Percentiles rank a stretch among this genome's conserved stretches.
These are phyloP conservation scores for Gandaritis pyraliata DNA, from an alignment of 2,888 invertebrate species.

Conservation along the genomic window DNA sequence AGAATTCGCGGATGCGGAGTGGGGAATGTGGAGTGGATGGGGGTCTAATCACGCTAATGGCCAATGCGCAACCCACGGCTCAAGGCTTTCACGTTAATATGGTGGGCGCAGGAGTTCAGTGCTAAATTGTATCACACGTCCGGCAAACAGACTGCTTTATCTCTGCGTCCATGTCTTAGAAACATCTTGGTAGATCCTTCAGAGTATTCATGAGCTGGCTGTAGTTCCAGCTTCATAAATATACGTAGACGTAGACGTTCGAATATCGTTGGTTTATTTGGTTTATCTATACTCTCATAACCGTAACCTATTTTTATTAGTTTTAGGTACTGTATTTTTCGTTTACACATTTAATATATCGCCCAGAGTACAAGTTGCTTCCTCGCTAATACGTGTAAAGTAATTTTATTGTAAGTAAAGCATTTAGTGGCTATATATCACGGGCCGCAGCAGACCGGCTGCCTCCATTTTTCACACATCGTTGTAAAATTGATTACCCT, in stretches of 20 bases:
- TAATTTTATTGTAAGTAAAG: slow-evolving; percentile 60
- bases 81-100: slow-evolving; percentile 79
- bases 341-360: slow-evolving; percentile 11
- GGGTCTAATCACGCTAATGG: slow-evolving; percentile 84
- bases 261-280: background rate
- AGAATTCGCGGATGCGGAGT: slow-evolving; percentile 78
- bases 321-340: slow-evolving; percentile 1
- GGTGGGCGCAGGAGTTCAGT: slow-evolving; percentile 70
- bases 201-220: slow-evolving; percentile 8
- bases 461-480: slow-evolving; percentile 68
- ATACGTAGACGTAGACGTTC: background rate
- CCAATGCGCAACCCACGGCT: slow-evolving; percentile 73
- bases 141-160: slow-evolving; percentile 50
- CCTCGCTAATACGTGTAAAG: slow-evolving; percentile 59
- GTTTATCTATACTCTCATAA: background rate
- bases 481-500: slow-evolving; percentile 64
- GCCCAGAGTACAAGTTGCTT: slow-evolving; percentile 41
- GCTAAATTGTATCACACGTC: slow-evolving; percentile 74
- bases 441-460: slow-evolving; percentile 44
- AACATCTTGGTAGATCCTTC: slow-evolving; percentile 14
- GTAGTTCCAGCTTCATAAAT: background rate
- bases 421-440: slow-evolving; percentile 65
- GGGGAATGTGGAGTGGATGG: slow-evolving; percentile 45
- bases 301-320: background rate
- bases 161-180: slow-evolving; percentile 32